phyloP scores from a whole-genome alignment of 2,113 vertebrate genomes.

The Trinectes maculatus region DNA sequence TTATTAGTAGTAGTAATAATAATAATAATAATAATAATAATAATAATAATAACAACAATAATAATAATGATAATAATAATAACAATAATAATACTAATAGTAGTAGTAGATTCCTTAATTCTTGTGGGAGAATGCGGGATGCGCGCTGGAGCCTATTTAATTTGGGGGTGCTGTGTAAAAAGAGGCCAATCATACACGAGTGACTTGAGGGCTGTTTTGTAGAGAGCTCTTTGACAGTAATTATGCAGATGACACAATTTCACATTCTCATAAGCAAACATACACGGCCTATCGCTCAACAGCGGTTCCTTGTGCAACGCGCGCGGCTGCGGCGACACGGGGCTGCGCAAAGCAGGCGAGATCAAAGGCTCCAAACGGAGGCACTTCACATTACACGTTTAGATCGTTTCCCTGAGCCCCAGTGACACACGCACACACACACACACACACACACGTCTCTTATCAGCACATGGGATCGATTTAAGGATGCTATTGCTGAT shows the following conservation, averaged over 20 bases:
- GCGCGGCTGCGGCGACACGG: slow-evolving; percentile 68
- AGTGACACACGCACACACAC: slow-evolving; percentile 75
- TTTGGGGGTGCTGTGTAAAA: slow-evolving; percentile 43
- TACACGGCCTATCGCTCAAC: slow-evolving; percentile 69
- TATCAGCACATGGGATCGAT: slow-evolving; percentile 87
- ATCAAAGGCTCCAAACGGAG: slow-evolving; percentile 88
- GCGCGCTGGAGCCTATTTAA: slow-evolving; percentile 42
- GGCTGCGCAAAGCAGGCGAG: slow-evolving; percentile 79
- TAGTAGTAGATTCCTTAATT: slow-evolving; percentile 24
- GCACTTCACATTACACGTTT: slow-evolving; percentile 87
- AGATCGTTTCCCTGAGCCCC: slow-evolving; percentile 85
- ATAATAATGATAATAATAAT: slow-evolving; percentile 14
- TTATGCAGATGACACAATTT: slow-evolving; percentile 82
- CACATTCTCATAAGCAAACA: slow-evolving; percentile 78
- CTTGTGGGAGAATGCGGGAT: slow-evolving; percentile 14
- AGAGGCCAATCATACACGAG: slow-evolving; percentile 62
- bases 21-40: too few relatives aligned
- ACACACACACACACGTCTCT: slow-evolving; percentile 74
- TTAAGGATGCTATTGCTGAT: slow-evolving; percentile 79
- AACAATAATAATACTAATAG: slow-evolving; percentile 28
- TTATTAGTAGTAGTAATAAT: neutral
- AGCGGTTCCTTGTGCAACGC: slow-evolving; percentile 72
- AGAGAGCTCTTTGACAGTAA: slow-evolving; percentile 71
- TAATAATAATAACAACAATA: neutral
- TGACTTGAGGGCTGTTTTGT: slow-evolving; percentile 72